Conservation (phyloP, 2,797 vertebrate species). For the Moxostoma hubbsi region DNA sequence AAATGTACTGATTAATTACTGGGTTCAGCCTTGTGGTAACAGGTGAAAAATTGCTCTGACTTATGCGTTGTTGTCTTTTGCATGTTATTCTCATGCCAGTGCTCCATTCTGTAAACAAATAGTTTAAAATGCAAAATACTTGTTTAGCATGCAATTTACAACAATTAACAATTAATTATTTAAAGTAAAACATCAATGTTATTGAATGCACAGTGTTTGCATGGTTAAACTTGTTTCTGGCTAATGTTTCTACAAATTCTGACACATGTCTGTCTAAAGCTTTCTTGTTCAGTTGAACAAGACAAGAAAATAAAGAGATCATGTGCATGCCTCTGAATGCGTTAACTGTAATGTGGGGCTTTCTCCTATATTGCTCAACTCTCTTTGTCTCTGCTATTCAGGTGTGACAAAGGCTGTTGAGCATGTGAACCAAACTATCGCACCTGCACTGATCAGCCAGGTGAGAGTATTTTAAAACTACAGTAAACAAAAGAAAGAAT, state of each 20-base stretch:
- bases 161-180: not conserved
- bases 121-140: not conserved
- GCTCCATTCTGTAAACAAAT: not conserved
- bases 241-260: not conserved
- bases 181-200: not conserved
- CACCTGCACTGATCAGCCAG: constrained; percentile 89
- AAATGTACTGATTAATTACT: constrained; percentile 84
- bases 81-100: not conserved
- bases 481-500: not conserved
- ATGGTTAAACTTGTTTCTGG: constrained; percentile 2
- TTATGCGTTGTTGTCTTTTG: constrained; percentile 8
- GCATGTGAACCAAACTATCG: constrained; percentile 92
- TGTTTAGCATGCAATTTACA: constrained; percentile 33
- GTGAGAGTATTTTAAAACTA: constrained; percentile 74
- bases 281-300: not conserved
- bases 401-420: constrained; percentile 95
- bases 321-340: constrained; percentile 19
- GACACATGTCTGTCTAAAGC: not conserved
- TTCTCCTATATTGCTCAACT: not conserved
- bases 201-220: not conserved
- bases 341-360: too few relatives aligned
- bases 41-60: constrained; percentile 63
- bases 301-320: not conserved
- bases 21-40: constrained; percentile 77
- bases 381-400: constrained; percentile 79